A percentile compares a stretch with the other conserved stretches of the same genome.
phyloP scores from a whole-genome alignment of 2,888 invertebrate genomes.

The Spicauda simplicius region DNA sequence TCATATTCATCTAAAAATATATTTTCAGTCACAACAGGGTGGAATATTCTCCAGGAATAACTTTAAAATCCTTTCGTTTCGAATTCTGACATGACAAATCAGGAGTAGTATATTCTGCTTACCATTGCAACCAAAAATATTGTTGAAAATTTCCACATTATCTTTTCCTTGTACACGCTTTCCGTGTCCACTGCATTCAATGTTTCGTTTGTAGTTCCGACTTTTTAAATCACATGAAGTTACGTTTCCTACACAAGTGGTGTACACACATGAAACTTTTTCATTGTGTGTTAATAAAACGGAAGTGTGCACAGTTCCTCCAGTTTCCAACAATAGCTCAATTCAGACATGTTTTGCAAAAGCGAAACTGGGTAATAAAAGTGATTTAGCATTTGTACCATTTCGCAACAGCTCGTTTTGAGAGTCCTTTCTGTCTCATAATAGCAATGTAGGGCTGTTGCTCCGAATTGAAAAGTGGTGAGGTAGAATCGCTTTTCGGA shows the following conservation, averaged over 20 bases:
- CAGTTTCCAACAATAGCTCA: constrained; percentile 27
- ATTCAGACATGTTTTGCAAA: constrained; percentile 26
- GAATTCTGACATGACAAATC: too few species aligned
- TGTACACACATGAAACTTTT: constrained; percentile 24
- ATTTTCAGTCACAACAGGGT: too few species aligned
- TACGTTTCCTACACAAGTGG: constrained; percentile 23
- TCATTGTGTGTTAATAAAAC: constrained; percentile 29
- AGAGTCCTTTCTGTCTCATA: too few species aligned
- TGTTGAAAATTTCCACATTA: background rate
- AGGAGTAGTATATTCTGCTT: too few species aligned
- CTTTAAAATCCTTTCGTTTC: too few species aligned
- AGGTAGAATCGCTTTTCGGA: too few species aligned
- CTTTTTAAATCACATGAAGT: constrained; percentile 6
- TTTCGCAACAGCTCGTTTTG: background rate
- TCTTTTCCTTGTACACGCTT: background rate
- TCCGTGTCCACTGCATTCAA: background rate
- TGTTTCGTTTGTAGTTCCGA: background rate
- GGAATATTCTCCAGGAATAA: too few species aligned
- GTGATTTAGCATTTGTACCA: constrained; percentile 2
- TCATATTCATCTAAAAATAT: too few species aligned
- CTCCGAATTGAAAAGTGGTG: too few species aligned
- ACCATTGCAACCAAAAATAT: background rate
- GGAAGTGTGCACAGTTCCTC: constrained; percentile 22
- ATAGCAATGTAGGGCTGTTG: too few species aligned
- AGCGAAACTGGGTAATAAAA: constrained; percentile 11